Evolutionary conservation across 2,113 vertebrate species (phyloP).

Genomic region (Zingel zingel): DNA sequence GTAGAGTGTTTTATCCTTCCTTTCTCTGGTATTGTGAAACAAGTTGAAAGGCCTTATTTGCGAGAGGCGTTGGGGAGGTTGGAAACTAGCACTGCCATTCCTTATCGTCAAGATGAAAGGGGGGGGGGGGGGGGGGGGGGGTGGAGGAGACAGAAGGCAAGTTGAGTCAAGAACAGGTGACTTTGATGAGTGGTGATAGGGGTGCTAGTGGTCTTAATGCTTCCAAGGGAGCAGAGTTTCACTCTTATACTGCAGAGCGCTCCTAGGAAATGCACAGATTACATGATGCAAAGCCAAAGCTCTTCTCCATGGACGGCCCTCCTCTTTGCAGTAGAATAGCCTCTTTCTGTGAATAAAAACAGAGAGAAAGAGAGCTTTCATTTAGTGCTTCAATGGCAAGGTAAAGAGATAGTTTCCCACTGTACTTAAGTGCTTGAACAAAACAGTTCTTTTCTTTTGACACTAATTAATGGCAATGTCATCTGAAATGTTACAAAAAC

Average conservation of each 20-base stretch:
- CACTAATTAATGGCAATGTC: constrained; percentile 79
- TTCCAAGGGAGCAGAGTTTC: constrained; percentile 35
- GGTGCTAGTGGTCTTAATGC: constrained; percentile 55
- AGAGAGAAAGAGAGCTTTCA: constrained; percentile 32
- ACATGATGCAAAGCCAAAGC: constrained; percentile 70
- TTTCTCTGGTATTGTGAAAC: constrained; percentile 67
- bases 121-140: neutral
- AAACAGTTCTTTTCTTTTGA: constrained; percentile 70
- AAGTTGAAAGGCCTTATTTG: constrained; percentile 72
- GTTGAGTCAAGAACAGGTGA: constrained; percentile 71
- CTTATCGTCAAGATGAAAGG: constrained; percentile 68
- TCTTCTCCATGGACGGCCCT: constrained; percentile 50
- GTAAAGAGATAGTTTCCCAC: constrained; percentile 68
- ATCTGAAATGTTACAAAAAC: constrained; percentile 76
- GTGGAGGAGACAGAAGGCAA: constrained; percentile 51
- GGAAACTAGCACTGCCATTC: constrained; percentile 58
- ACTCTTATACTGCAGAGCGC: constrained; percentile 51
- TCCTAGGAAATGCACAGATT: constrained; percentile 58
- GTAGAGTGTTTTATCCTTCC: constrained; percentile 58
- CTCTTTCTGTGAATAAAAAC: constrained; percentile 45
- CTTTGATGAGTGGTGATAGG: constrained; percentile 63
- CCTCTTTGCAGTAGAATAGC: constrained; percentile 35
- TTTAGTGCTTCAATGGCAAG: constrained; percentile 68
- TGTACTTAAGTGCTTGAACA: constrained; percentile 63
- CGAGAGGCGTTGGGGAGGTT: constrained; percentile 59